phyloP scores from a whole-genome alignment of 2,797 vertebrate species.

The Syndactyla subalaris region DNA sequence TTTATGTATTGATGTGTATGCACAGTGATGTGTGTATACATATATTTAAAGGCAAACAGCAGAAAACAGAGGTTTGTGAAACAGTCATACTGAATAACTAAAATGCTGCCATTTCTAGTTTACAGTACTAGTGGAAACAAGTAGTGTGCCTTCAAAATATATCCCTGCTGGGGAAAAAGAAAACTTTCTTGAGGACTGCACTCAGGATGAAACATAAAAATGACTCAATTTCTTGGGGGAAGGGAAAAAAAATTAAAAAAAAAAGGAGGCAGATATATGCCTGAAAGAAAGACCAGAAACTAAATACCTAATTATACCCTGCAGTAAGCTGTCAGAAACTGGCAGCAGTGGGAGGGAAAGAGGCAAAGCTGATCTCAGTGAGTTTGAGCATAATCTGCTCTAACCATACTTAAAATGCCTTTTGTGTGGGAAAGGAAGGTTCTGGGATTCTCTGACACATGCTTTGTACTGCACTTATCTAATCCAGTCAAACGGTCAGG shows the following conservation, averaged over 20 bases:
- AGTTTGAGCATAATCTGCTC: slow-evolving; percentile 35
- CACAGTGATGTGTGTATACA: neutral
- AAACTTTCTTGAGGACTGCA: slow-evolving; percentile 20
- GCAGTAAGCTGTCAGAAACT: slow-evolving; percentile 66
- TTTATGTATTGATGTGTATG: neutral
- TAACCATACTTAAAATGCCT: slow-evolving; percentile 47
- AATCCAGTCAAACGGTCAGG: neutral
- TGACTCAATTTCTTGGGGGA: neutral
- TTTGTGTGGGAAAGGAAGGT: slow-evolving; percentile 36
- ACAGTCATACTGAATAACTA: neutral
- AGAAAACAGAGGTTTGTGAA: neutral
- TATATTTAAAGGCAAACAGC: neutral
- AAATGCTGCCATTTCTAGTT: neutral
- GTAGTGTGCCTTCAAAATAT: neutral
- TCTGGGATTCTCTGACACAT: neutral
- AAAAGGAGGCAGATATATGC: neutral
- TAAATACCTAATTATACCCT: slow-evolving; percentile 66
- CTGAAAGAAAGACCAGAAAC: slow-evolving; percentile 50
- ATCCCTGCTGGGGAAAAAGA: neutral
- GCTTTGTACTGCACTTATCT: neutral
- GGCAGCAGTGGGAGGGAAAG: slow-evolving; percentile 58
- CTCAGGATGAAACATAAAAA: neutral
- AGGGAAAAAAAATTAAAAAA: no score
- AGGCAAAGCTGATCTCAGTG: slow-evolving; percentile 47
- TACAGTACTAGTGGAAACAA: neutral